Evolutionary conservation across 2,113 vertebrate genomes (phyloP).

Genomic region (Zosterops lateralis): DNA sequence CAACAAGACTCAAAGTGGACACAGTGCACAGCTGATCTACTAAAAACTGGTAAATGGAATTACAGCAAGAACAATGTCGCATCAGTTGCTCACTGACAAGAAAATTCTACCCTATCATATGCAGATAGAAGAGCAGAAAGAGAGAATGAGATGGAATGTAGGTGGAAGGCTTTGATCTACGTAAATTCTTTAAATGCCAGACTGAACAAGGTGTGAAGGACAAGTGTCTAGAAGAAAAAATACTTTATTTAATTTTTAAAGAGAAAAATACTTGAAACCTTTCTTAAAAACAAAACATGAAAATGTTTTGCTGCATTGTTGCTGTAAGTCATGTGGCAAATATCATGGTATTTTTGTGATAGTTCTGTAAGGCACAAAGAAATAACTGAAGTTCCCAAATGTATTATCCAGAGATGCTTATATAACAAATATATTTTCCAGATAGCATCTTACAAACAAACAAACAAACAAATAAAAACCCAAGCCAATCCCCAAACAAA

Average conservation of each 20-base stretch:
- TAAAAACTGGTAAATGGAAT: background rate
- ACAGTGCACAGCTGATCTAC: background rate
- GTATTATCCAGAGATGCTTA: background rate
- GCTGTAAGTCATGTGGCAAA: background rate
- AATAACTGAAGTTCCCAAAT: background rate
- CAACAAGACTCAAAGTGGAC: background rate
- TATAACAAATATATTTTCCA: background rate
- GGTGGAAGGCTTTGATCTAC: slow-evolving; percentile 36
- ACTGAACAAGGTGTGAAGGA: background rate
- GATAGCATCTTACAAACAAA: background rate
- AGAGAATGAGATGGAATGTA: background rate
- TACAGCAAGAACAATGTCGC: background rate
- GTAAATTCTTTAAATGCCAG: slow-evolving; percentile 6
- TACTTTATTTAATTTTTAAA: background rate
- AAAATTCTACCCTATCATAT: slow-evolving; percentile 30
- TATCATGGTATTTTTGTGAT: background rate
- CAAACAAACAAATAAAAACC: background rate
- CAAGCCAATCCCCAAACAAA: background rate
- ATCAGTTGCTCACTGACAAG: slow-evolving; percentile 27
- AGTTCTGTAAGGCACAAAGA: background rate
- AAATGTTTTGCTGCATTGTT: background rate
- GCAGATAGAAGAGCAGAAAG: background rate
- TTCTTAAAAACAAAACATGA: background rate
- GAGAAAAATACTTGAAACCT: background rate
- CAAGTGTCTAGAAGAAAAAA: background rate